A percentile compares a stretch with the other conserved stretches of the same genome.
Conservation (phyloP, 2,888 invertebrate genomes). For the Pristionchus fissidentatus region DNA sequence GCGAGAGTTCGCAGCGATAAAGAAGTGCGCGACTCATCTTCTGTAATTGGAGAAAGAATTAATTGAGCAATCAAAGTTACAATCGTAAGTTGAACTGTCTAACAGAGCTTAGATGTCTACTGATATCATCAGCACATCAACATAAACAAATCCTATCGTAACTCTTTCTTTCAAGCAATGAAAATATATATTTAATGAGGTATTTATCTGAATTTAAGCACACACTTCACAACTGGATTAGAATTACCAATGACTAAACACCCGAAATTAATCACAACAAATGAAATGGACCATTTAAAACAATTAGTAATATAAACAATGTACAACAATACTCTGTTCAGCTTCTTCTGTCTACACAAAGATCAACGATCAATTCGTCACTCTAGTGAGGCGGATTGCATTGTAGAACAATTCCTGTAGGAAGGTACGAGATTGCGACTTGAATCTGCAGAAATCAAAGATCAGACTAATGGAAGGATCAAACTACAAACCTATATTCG, state of each 20-base stretch:
- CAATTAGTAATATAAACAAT: constrained; percentile 24
- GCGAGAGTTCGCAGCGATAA: background rate
- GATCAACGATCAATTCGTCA: background rate
- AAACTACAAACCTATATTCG: constrained; percentile 53
- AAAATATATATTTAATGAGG: no score
- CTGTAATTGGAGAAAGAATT: background rate
- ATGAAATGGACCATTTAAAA: background rate
- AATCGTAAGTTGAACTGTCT: constrained; percentile 1
- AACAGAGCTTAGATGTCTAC: no score
- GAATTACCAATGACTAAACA: constrained; percentile 1
- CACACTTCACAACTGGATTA: background rate
- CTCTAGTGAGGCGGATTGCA: constrained; percentile 54
- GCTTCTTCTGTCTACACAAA: constrained; percentile 8
- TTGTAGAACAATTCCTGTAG: constrained; percentile 66
- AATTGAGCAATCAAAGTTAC: constrained; percentile 5
- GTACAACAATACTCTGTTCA: constrained; percentile 4
- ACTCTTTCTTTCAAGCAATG: no score
- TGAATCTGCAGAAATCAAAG: constrained; percentile 53
- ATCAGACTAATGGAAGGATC: background rate
- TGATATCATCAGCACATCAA: no score
- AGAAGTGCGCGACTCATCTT: constrained; percentile 26
- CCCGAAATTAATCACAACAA: background rate
- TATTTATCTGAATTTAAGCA: no score
- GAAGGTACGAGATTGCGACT: constrained; percentile 61
- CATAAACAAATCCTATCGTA: no score